Evolutionary conservation across 2,888 invertebrate genomes (phyloP).

Genomic region (Coelopa pilipes): DNA sequence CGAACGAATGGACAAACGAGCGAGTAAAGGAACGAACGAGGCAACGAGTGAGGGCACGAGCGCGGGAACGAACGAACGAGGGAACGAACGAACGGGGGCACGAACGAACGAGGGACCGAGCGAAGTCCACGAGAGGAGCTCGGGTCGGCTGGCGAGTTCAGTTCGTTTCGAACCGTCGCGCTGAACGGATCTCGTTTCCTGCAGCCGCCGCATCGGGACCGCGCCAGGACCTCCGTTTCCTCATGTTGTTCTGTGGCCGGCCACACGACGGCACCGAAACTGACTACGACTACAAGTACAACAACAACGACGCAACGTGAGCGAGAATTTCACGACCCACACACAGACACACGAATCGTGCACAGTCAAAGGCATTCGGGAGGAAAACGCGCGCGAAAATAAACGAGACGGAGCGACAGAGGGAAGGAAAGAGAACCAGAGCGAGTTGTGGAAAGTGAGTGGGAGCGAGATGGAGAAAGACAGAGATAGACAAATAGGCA

Average conservation of each 20-base stretch:
- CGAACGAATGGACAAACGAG: no score
- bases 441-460: constrained; percentile 6
- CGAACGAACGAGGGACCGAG: background rate
- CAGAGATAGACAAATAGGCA: background rate
- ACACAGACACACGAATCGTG: constrained; percentile 5
- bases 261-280: constrained; percentile 22
- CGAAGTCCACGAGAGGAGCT: constrained; percentile 38
- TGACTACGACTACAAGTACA: background rate
- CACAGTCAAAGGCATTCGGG: background rate
- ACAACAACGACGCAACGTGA: no score
- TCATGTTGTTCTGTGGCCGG: constrained; percentile 10
- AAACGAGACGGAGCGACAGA: background rate
- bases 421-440: background rate
- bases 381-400: background rate
- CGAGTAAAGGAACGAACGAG: constrained; percentile 1
- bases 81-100: no score
- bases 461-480: constrained; percentile 24
- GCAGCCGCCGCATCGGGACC: constrained; percentile 17
- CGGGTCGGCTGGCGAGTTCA: constrained; percentile 45
- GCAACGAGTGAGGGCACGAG: constrained; percentile 36
- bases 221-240: constrained; percentile 24
- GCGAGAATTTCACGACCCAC: background rate
- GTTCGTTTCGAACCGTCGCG: constrained; percentile 58
- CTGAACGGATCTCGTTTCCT: constrained; percentile 49
- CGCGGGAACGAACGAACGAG: background rate